Evolutionary conservation across 2,797 vertebrate species (phyloP), one percentile per base, ranked within the genome.

Genomic region (Notoglanidium macrostoma): DNA sequence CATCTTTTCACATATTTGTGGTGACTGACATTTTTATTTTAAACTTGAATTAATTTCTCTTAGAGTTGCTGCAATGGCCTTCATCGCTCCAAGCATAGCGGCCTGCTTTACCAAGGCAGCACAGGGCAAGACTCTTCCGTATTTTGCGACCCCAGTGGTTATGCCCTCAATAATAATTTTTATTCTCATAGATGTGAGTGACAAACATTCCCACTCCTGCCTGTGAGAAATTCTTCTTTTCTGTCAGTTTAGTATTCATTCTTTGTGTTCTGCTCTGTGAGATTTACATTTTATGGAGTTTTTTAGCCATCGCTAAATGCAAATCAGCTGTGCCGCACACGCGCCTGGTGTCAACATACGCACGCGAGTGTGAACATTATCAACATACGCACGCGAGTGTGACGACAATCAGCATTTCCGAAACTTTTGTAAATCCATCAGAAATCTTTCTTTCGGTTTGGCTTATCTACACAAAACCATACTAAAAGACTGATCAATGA

Each of bases 31-130:
- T 29, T 26, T 61, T 61, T 40, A 19, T 79, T 61, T 80, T 61
- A 29, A 82, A 65, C 26, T 29, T 65, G 80, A 82, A 82, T 57
- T 63, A 65, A 65, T 82, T 82, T 49, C 14, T 3, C n/a, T 5
- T 82, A 29, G 59, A 51, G 40, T 49, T 49, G 44, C 61, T 51
- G 44, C 80, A 82, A 49, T 32, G 61, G 21, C 80, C 44, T 82
- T 82, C 61, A 82, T 26, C 17, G 3, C 12, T 15, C 79, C 29
- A 8, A 63, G 79, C 57, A n/a, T 9, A 81, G 57, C 1, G 79
- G 7, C 57, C 57, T 44, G 78, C 23, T 61, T 80, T 61, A 61
- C 21, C 35, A 44, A 80, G 23, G 61, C 55, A 44, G 78, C 6
- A 44, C 78, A 63, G 11, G 8, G 40, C 9, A 59, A 3, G 78